Evolutionary conservation across 2,888 invertebrate species (phyloP).

Genomic region (Papilio demoleus): DNA sequence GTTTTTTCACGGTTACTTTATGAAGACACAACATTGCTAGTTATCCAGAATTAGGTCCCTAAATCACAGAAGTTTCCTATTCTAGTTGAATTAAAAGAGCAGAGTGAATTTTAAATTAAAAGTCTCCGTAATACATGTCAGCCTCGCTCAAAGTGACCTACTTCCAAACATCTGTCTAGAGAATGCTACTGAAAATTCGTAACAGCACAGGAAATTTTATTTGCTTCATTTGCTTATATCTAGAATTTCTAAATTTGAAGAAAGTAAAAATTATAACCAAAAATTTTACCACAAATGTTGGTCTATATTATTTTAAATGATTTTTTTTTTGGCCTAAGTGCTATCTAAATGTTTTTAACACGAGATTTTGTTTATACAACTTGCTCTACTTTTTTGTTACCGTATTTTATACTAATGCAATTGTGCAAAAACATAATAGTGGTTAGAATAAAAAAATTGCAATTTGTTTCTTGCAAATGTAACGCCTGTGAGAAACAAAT

Average conservation of each 20-base stretch:
- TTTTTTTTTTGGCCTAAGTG: neutral
- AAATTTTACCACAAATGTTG: neutral
- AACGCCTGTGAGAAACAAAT: too few species aligned
- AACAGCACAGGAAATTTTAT: constrained; percentile 25
- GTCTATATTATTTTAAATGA: neutral
- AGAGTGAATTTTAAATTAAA: constrained; percentile 34
- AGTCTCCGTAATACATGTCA: constrained; percentile 27
- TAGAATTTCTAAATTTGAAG: neutral
- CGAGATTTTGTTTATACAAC: neutral
- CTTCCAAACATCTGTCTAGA: constrained; percentile 35
- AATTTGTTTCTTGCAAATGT: neutral
- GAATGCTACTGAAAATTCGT: constrained; percentile 22
- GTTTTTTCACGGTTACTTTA: too few species aligned
- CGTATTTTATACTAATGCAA: neutral
- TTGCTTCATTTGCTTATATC: neutral
- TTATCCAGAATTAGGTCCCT: neutral
- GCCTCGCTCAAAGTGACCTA: constrained; percentile 32
- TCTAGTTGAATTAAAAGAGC: constrained; percentile 23
- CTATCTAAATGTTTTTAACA: neutral
- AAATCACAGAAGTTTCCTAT: neutral
- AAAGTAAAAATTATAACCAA: neutral
- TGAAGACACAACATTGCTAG: neutral
- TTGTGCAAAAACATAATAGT: neutral
- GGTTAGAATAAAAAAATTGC: neutral
- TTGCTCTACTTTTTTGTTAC: neutral